These are phyloP conservation scores for Lagorchestes hirsutus DNA, from an alignment of 2,797 vertebrate species.

Conservation along the genomic window DNA sequence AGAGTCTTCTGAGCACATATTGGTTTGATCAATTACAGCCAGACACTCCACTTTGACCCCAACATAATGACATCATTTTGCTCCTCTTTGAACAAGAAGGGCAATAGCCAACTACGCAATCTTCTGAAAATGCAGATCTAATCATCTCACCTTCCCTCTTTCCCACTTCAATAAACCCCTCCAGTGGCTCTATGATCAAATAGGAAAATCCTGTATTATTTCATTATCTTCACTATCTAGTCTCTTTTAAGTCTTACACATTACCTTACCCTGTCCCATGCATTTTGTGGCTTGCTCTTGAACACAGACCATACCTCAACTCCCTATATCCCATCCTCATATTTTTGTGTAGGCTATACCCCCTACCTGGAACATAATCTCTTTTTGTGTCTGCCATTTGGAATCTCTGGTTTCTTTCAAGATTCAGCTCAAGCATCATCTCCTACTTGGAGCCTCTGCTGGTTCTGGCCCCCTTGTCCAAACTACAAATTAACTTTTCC, in stretches of 20 bases:
- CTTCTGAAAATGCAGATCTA: not conserved
- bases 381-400: not conserved
- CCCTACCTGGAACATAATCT: not conserved
- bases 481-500: not conserved
- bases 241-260: not conserved
- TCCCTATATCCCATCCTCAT: not conserved
- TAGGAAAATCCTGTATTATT: not conserved
- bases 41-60: not conserved
- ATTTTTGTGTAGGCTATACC: not conserved
- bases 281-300: not conserved
- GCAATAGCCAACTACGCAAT: not conserved
- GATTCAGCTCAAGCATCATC: not conserved
- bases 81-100: not conserved
- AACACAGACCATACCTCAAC: not conserved
- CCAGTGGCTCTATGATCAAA: not conserved
- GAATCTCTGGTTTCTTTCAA: not conserved
- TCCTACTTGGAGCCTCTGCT: not conserved
- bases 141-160: not conserved
- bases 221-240: not conserved
- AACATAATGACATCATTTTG: not conserved
- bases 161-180: not conserved
- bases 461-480: not conserved
- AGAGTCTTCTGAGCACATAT: not conserved
- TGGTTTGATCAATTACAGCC: not conserved
- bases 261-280: too few species aligned